Base-by-base conservation (phyloP, 2,888 invertebrate genomes). In the Oxycera nigricornis region DNA sequence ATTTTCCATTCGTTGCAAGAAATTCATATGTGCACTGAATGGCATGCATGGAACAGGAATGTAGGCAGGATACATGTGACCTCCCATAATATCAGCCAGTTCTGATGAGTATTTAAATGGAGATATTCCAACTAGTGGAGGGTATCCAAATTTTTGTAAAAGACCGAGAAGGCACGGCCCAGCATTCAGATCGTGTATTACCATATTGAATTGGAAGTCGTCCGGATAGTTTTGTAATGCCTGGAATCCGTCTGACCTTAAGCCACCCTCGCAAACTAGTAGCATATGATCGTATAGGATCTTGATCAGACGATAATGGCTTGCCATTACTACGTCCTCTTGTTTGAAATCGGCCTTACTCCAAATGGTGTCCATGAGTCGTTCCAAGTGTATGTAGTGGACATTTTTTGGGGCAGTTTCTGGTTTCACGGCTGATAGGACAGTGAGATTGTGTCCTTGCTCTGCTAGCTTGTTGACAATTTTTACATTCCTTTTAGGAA, bases 131-230 rank as follows among this genome's bases (percentile, higher is more conserved):
- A 83, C 76, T 1, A 79, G 75, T 1, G 81, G 81, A 7, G 82
- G 81, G 65, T 79, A 77, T 6, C 79, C 77, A 70, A 82, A 83
- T 57, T 80, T 80, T 50, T 81, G 79, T 2, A 83, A 78, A 1
- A 83, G 68, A 14, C 81, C 81, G 46, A 80, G 74, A 1, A 82
- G 68, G 72, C 82, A 82, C 2, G 77, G 74, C 1, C 80, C 79
- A 1, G 77, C 55, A 0, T 79, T 80, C n/a, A 81, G 73, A 65
- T 83, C 83, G 11, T 80, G 75, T 2, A 83, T 74, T 14, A 83
- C 79, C 7, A 81, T 46, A 75, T 83, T 82, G 73, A 82, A 82
- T 67, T 80, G 80, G 72, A 81, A 82, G 73, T 80, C 78, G 30
- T 79, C 72, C 0, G 82, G 80, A 75, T 83, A 81, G 35, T 80